Evolutionary conservation across 1,140 invertebrate species (phyloP).

Genomic region (Brachionus koreanus): DNA sequence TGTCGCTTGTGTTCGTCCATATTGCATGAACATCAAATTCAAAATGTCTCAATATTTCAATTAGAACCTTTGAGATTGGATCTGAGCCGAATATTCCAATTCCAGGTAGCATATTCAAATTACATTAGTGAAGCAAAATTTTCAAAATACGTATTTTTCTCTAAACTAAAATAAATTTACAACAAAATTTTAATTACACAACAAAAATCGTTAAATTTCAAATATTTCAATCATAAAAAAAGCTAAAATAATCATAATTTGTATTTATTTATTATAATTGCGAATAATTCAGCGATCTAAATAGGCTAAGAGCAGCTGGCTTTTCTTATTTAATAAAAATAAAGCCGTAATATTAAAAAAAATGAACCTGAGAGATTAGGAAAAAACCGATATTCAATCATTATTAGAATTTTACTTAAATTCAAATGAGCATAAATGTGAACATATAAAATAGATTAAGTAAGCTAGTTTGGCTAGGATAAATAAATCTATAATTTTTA

Average conservation of each 20-base stretch:
- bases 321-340: not conserved
- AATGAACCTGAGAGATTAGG: not conserved
- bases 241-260: constrained; percentile 1
- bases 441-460: not conserved
- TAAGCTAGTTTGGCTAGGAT: not conserved
- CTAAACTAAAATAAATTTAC: not conserved
- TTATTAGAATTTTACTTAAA: not conserved
- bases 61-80: constrained; percentile 1
- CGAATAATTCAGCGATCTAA: not conserved
- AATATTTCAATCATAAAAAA: constrained; percentile 30
- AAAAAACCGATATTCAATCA: not conserved
- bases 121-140: not conserved
- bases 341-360: not conserved
- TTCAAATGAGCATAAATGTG: not conserved
- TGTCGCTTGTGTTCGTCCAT: constrained; percentile 3
- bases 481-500: not conserved
- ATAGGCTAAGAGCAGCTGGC: not conserved
- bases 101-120: constrained; percentile 41
- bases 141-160: not conserved
- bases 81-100: constrained; percentile 40
- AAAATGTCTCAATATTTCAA: constrained; percentile 27
- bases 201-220: constrained; percentile 28
- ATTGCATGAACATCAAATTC: constrained; percentile 29
- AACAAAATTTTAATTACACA: constrained; percentile 28
- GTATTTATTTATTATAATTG: constrained; percentile 13